Percentiles rank a stretch among this genome's conserved stretches.
Evolutionary conservation across 2,797 vertebrate genomes (phyloP).

Genomic region (Holocentrus rufus): DNA sequence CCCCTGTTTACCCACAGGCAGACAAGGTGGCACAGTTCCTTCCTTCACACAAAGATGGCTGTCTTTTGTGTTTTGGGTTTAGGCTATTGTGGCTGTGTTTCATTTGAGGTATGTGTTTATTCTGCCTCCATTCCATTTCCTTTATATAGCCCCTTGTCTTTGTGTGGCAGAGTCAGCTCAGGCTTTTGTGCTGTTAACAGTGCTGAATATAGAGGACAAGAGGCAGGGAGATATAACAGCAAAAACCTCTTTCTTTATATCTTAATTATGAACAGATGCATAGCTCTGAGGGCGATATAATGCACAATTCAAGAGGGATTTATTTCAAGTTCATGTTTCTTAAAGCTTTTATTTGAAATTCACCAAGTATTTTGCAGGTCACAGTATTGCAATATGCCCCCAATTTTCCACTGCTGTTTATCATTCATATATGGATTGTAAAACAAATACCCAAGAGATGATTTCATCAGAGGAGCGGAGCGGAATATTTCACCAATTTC

Average conservation of each 20-base stretch:
- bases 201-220: conserved; percentile 47
- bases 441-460: neutral
- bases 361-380: conserved; percentile 4
- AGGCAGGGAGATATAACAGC: conserved; percentile 42
- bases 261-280: conserved; percentile 57
- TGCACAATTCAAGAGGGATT: conserved; percentile 32
- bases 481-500: conserved; percentile 8
- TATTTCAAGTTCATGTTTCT: conserved; percentile 24
- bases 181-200: conserved; percentile 55
- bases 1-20: conserved; percentile 28
- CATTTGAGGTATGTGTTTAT: conserved; percentile 48
- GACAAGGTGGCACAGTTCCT: conserved; percentile 48
- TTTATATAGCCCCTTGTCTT: conserved; percentile 66
- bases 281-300: conserved; percentile 43
- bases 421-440: conserved; percentile 21
- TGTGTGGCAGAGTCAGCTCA: conserved; percentile 56
- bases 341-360: conserved; percentile 5
- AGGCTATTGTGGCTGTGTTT: conserved; percentile 55
- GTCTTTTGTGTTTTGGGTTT: conserved; percentile 62
- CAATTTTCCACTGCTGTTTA: conserved; percentile 6
- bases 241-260: conserved; percentile 52
- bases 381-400: neutral
- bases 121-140: conserved; percentile 42
- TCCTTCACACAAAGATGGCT: conserved; percentile 56
- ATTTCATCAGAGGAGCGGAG: neutral